phyloP scores from a whole-genome alignment of 2,888 invertebrate species.

The Pachycephus smyrnensis region DNA sequence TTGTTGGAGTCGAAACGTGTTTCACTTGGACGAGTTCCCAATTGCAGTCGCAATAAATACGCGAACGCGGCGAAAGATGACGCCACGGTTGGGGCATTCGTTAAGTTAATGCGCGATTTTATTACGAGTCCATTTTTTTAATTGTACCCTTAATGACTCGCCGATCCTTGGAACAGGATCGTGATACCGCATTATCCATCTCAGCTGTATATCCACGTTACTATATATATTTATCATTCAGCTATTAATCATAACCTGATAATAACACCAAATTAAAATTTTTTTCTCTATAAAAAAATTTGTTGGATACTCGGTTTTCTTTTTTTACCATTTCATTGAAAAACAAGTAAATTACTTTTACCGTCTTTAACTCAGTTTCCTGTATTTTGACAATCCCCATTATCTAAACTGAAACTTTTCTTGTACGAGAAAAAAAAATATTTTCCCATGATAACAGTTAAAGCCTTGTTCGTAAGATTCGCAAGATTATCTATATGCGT shows the following conservation, averaged over 20 bases:
- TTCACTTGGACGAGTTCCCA: slow-evolving; percentile 63
- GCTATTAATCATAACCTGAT: background rate
- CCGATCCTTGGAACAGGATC: slow-evolving; percentile 12
- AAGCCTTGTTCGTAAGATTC: background rate
- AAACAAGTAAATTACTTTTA: background rate
- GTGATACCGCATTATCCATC: background rate
- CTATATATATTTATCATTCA: background rate
- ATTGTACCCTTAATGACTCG: slow-evolving; percentile 59
- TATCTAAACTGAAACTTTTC: background rate
- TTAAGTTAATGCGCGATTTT: slow-evolving; percentile 63
- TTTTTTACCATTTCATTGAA: background rate
- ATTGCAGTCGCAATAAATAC: slow-evolving; percentile 61
- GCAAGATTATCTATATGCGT: background rate
- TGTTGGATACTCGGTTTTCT: background rate
- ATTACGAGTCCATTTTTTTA: slow-evolving; percentile 60
- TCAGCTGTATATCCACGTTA: background rate
- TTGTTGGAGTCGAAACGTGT: slow-evolving; percentile 23
- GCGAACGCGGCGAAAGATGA: slow-evolving; percentile 46
- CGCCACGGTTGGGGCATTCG: slow-evolving; percentile 49
- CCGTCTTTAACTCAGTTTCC: background rate
- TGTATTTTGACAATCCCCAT: background rate
- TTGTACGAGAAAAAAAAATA: background rate
- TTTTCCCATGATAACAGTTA: background rate
- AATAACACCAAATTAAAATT: background rate
- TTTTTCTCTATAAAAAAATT: background rate